These are phyloP conservation scores for Cheilinus undulatus DNA, from an alignment of 2,113 vertebrate species.

Conservation along the genomic window DNA sequence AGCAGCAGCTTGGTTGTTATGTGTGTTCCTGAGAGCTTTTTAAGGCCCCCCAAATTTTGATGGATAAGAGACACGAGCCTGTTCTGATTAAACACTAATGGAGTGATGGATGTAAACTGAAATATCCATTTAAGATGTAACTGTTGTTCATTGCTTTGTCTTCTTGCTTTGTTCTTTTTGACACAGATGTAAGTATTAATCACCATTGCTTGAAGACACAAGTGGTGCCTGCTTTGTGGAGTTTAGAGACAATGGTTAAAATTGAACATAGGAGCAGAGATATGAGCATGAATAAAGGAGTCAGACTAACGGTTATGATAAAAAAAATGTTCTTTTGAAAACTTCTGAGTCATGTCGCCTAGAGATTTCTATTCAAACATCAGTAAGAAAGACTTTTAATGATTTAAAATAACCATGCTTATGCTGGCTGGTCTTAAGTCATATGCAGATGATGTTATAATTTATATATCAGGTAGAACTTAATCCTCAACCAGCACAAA, in stretches of 20 bases:
- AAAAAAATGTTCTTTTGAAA: no score
- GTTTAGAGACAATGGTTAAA: not conserved
- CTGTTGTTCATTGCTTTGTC: not conserved
- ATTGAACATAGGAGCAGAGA: no score
- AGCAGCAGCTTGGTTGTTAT: slow-evolving; percentile 23
- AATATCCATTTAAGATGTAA: not conserved
- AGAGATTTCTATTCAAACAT: not conserved
- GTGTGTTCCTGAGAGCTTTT: slow-evolving; percentile 14
- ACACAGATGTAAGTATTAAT: not conserved
- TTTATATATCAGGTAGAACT: not conserved
- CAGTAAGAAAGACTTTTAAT: not conserved
- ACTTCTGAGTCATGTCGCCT: no score
- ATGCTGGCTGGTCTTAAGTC: not conserved
- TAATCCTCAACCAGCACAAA: not conserved
- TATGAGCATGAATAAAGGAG: no score
- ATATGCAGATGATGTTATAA: slow-evolving; percentile 7
- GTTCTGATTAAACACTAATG: slow-evolving; percentile 65
- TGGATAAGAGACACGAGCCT: slow-evolving; percentile 57
- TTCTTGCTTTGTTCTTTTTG: slow-evolving; percentile 7
- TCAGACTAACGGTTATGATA: no score
- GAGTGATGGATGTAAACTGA: slow-evolving; percentile 15
- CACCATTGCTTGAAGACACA: no score
- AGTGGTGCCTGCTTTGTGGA: slow-evolving; percentile 1
- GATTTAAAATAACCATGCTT: not conserved
- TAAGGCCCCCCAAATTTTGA: slow-evolving; percentile 18